Evolutionary conservation across 2,888 invertebrate genomes (phyloP), one percentile per base, ranked within the genome.

Genomic region (Alentia gelatinosa): DNA sequence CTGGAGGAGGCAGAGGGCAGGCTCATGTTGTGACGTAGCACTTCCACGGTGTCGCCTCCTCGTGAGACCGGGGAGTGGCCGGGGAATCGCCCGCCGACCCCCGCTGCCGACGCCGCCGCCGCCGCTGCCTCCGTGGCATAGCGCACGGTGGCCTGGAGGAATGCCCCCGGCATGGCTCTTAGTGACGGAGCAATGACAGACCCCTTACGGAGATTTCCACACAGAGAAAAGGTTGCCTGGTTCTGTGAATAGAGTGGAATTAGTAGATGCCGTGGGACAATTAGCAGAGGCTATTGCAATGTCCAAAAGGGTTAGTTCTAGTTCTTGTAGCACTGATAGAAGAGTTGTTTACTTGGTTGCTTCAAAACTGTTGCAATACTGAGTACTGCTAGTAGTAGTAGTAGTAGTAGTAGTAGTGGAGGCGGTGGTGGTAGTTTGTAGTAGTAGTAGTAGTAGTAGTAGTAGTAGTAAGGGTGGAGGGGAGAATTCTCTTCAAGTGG

Each of bases 21-120:
- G 15, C n/a, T 37, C 79, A 79, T 79, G 79, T 79, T 79, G 79
- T 79, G 79, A 19, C 79, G 39, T 35, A 79, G 39, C 7, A 79
- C 79, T 19, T 79, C 79, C n/a, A 79, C 79, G 4, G 39, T 79
- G 79, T 79, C 79, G 19, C 74, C 74, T 15, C 30, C 30, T 26
- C 26, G 30, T 26, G 30, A 26, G 33, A 26, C 74, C 4, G 30
- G 30, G 56, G 56, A 56, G n/a, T 33, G 30, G 68, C 68, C 68
- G 74, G 30, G 12, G 26, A 26, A 26, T 12, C 74, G 30, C 30
- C 30, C 30, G 4, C 74, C 33, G 26, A 15, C 74, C 30, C 30
- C 30, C 23, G 63, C 63, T 5, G 5, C 23, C 63, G 15, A 5
- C 63, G 26, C 23, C n/a, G n/a, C n/a, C n/a, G n/a, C n/a, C 26